A percentile compares a stretch with the other conserved stretches of the same genome.
These are phyloP conservation scores for Drosophila micromelanica DNA, from an alignment of 1,140 invertebrate genomes.

Conservation along the genomic window DNA sequence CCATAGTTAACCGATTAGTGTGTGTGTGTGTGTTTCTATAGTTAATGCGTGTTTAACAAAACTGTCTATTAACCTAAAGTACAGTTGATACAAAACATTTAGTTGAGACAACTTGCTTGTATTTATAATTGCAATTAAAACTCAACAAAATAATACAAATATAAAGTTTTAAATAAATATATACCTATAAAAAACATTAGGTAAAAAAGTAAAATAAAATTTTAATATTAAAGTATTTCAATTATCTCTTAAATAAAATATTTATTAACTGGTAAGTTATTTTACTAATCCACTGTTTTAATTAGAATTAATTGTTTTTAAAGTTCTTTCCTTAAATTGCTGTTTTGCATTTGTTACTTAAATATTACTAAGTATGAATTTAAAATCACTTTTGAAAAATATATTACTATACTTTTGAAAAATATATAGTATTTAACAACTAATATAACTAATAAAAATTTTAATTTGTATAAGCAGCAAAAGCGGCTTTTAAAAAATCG, in stretches of 20 bases:
- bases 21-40: background rate
- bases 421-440: no score
- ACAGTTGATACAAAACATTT: background rate
- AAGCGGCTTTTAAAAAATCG: no score
- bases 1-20: background rate
- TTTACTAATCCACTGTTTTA: background rate
- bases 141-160: background rate
- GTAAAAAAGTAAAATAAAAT: background rate
- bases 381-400: no score
- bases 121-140: background rate
- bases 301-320: no score
- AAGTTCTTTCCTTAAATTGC: no score
- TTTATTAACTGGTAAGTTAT: background rate
- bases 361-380: no score
- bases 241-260: background rate
- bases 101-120: background rate
- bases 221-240: background rate
- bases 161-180: background rate
- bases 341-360: no score
- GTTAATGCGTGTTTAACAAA: background rate
- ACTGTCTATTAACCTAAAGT: background rate
- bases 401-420: no score
- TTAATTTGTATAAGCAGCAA: no score
- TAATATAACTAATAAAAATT: no score
- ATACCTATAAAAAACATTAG: background rate